A percentile compares a stretch with the other conserved stretches of the same genome.
phyloP scores from a whole-genome alignment of 1,140 invertebrate genomes.

The Fopius arisanus region DNA sequence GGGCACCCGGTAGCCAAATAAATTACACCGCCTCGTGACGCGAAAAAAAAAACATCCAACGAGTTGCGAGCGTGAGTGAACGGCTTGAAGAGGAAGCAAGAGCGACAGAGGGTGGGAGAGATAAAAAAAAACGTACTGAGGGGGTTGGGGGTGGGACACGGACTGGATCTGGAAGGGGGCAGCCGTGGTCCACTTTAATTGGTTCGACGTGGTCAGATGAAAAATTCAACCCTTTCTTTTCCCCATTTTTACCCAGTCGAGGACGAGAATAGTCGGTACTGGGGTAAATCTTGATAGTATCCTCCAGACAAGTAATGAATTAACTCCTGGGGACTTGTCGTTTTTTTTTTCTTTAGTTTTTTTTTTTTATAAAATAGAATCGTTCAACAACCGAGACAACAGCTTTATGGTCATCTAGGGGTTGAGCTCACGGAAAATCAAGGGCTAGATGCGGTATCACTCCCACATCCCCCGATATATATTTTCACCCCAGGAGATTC shows the following conservation, averaged over 20 bases:
- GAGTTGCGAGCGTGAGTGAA: constrained; percentile 54
- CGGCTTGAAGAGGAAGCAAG: constrained; percentile 34
- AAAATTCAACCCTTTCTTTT: constrained; percentile 57
- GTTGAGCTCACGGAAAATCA: too few species aligned
- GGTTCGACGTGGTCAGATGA: constrained; percentile 64
- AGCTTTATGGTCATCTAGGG: too few species aligned
- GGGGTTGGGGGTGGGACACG: not conserved
- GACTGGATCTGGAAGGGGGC: not conserved
- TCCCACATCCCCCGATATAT: too few species aligned
- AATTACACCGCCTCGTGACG: constrained; percentile 64
- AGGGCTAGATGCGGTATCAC: too few species aligned
- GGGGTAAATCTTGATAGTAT: too few species aligned
- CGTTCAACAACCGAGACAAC: too few species aligned
- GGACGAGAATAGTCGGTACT: too few species aligned
- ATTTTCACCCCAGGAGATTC: too few species aligned
- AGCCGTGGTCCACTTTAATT: constrained; percentile 59
- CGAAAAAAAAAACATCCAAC: constrained; percentile 60
- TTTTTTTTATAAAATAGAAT: too few species aligned
- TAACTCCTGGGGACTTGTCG: too few species aligned
- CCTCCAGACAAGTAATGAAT: too few species aligned
- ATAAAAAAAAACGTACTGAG: constrained; percentile 16
- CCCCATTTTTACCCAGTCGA: constrained; percentile 15
- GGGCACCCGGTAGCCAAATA: constrained; percentile 59
- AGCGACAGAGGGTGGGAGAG: not conserved
- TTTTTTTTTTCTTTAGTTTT: too few species aligned